These are phyloP conservation scores for Volucella zonaria DNA, from an alignment of 2,888 invertebrate species.

Conservation along the genomic window DNA sequence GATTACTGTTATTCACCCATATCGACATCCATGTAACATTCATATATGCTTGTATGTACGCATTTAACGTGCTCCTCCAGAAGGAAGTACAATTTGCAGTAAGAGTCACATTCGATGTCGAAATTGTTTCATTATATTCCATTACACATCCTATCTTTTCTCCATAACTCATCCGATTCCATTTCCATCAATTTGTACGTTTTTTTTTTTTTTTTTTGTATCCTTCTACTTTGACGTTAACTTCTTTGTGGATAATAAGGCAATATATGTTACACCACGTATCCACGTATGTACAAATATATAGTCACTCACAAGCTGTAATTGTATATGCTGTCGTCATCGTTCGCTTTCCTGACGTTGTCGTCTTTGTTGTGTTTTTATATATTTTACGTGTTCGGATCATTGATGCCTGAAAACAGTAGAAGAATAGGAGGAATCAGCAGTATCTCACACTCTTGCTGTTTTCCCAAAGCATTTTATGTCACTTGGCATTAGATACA, in stretches of 20 bases:
- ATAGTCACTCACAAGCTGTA: slow-evolving; percentile 5
- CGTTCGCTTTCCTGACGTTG: slow-evolving; percentile 5
- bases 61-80: slow-evolving; percentile 14
- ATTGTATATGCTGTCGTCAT: slow-evolving; percentile 1
- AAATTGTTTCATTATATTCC: slow-evolving; percentile 50
- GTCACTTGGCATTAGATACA: slow-evolving; percentile 11
- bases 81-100: slow-evolving; percentile 37
- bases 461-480: neutral
- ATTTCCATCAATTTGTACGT: slow-evolving; percentile 45
- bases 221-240: neutral
- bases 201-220: slow-evolving; percentile 13
- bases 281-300: neutral
- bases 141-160: slow-evolving; percentile 36
- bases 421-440: neutral
- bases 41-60: no score
- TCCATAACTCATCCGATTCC: slow-evolving; percentile 44
- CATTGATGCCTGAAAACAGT: slow-evolving; percentile 26
- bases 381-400: slow-evolving; percentile 30
- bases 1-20: slow-evolving; percentile 34
- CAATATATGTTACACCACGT: slow-evolving; percentile 4
- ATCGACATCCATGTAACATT: neutral
- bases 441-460: neutral
- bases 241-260: slow-evolving; percentile 27
- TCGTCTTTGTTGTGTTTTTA: slow-evolving; percentile 13
- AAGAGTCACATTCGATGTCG: slow-evolving; percentile 26